Evolutionary conservation across 2,888 invertebrate species (phyloP).

Genomic region (Monoplex corrugatus): DNA sequence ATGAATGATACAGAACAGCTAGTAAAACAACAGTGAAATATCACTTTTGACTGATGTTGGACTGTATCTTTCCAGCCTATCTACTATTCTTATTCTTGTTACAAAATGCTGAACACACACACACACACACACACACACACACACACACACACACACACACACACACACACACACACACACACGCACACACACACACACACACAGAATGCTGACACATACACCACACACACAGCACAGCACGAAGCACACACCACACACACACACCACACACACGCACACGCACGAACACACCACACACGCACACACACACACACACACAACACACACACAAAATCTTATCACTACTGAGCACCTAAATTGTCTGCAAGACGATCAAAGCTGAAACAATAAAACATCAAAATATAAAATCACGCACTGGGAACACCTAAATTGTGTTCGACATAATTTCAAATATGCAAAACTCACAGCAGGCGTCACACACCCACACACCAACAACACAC

Average conservation of each 20-base stretch:
- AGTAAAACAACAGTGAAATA: neutral
- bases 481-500: too few relatives aligned
- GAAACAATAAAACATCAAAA: slow-evolving; percentile 53
- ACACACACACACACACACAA: slow-evolving; percentile 16
- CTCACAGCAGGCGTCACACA: too few relatives aligned
- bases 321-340: neutral
- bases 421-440: too few relatives aligned
- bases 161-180: neutral
- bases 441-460: too few relatives aligned
- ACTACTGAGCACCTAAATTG: slow-evolving; percentile 78
- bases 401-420: too few relatives aligned
- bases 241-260: neutral
- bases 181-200: neutral
- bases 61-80: neutral
- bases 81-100: neutral
- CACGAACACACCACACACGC: neutral
- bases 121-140: neutral
- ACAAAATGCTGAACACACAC: neutral
- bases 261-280: neutral
- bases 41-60: too few relatives aligned
- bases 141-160: neutral
- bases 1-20: neutral
- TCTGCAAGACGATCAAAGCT: slow-evolving; percentile 79
- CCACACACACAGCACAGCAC: neutral
- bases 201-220: neutral